phyloP scores from a whole-genome alignment of 2,113 vertebrate genomes.

The Spermophilus dauricus region DNA sequence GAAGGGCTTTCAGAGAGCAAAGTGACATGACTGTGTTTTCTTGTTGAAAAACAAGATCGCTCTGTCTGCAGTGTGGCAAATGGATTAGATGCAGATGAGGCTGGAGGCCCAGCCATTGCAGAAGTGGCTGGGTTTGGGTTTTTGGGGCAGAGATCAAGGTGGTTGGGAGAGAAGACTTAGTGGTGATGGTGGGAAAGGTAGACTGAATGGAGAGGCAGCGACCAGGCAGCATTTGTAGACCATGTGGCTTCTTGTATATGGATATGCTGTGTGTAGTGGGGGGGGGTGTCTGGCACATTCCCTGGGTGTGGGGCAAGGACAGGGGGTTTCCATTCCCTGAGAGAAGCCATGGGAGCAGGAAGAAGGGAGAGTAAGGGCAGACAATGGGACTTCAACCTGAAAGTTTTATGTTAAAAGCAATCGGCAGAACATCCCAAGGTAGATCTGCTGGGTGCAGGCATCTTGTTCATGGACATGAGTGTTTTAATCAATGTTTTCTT shows the following conservation, averaged over 20 bases:
- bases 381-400: too few species aligned
- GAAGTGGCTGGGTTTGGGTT: background rate
- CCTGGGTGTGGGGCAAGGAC: too few species aligned
- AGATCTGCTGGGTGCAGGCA: too few species aligned
- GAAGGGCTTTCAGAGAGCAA: background rate
- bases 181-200: fast-evolving
- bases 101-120: background rate
- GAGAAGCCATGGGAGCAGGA: background rate
- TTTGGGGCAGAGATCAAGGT: background rate
- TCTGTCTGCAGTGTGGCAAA: background rate
- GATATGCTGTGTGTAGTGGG: background rate
- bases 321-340: background rate
- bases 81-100: background rate
- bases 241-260: background rate
- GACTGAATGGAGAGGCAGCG: fast-evolving
- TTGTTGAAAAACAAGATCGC: background rate
- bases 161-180: background rate
- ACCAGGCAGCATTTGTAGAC: background rate
- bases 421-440: background rate
- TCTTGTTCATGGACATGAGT: background rate
- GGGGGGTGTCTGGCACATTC: background rate
- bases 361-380: background rate
- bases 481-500: background rate
- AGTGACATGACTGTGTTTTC: background rate
- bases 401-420: background rate